These are phyloP conservation scores for Hypena proboscidalis DNA, from an alignment of 2,888 invertebrate genomes.

Conservation along the genomic window DNA sequence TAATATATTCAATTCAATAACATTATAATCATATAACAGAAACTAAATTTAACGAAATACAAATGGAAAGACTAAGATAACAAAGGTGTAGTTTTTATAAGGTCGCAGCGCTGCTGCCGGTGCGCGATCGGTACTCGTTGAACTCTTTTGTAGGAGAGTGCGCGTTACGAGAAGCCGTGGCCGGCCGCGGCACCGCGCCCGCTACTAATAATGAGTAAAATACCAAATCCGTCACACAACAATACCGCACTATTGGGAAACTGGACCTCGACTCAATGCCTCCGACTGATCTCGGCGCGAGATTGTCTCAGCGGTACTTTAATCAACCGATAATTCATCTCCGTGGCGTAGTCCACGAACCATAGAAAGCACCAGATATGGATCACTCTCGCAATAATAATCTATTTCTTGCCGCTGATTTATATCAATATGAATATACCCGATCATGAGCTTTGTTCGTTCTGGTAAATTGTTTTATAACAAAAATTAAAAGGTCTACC, in stretches of 20 bases:
- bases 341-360: slow-evolving; percentile 27
- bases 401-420: slow-evolving; percentile 47
- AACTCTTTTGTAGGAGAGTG: slow-evolving; percentile 60
- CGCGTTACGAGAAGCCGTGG: slow-evolving; percentile 24
- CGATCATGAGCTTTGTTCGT: slow-evolving; percentile 10
- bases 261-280: slow-evolving; percentile 44
- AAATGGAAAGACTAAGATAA: not conserved
- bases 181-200: slow-evolving; percentile 3
- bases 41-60: not conserved
- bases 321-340: slow-evolving; percentile 49
- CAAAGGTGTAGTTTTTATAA: slow-evolving; percentile 1
- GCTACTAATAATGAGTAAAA: slow-evolving; percentile 54
- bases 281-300: slow-evolving; percentile 50
- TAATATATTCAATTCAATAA: too few relatives aligned
- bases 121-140: slow-evolving; percentile 49
- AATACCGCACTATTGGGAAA: slow-evolving; percentile 59
- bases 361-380: slow-evolving; percentile 55
- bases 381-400: slow-evolving; percentile 57
- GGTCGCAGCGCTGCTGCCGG: too few relatives aligned
- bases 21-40: too few relatives aligned
- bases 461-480: not conserved
- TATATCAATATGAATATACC: slow-evolving; percentile 36
- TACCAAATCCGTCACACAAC: slow-evolving; percentile 66
- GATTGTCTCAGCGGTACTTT: slow-evolving; percentile 53
- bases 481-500: too few relatives aligned